Conservation (phyloP, 1,140 invertebrate genomes). For the Nilaparvata lugens region DNA sequence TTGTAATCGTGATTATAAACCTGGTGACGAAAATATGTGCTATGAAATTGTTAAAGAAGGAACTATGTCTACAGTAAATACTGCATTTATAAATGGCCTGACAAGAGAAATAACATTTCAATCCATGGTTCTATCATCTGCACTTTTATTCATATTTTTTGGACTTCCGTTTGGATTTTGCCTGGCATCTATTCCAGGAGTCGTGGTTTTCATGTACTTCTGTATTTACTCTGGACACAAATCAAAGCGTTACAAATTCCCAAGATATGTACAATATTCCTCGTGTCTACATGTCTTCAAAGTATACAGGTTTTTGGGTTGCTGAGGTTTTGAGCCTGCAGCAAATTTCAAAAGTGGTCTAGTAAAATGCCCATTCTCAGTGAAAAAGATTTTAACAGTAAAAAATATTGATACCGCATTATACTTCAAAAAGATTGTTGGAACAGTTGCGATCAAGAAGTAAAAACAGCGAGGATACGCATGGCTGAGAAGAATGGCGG, state of each 20-base stretch:
- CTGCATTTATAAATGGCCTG: conserved; percentile 37
- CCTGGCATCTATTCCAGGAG: conserved; percentile 36
- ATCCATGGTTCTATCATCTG: conserved; percentile 39
- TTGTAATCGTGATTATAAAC: conserved; percentile 36
- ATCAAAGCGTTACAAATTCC: conserved; percentile 36
- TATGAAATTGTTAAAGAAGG: conserved; percentile 36
- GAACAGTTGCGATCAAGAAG: conserved; percentile 39
- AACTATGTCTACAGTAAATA: conserved; percentile 38
- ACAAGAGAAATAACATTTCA: conserved; percentile 42
- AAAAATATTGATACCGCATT: conserved; percentile 31
- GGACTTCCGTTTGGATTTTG: conserved; percentile 42
- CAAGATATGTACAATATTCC: conserved; percentile 38
- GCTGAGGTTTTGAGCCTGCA: conserved; percentile 39
- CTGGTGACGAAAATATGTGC: conserved; percentile 38
- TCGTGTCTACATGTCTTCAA: conserved; percentile 25
- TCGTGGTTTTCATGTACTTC: conserved; percentile 37
- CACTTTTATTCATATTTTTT: conserved; percentile 44
- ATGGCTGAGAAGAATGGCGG: conserved; percentile 43
- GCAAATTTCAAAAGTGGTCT: conserved; percentile 28
- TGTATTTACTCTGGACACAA: conserved; percentile 36
- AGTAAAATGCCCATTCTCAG: conserved; percentile 34
- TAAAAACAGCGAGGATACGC: conserved; percentile 37
- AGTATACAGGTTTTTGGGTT: conserved; percentile 39
- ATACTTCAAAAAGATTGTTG: conserved; percentile 37
- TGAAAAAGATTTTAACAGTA: conserved; percentile 32